Percentiles rank a stretch among this genome's conserved stretches.
Conservation (phyloP, 1,140 invertebrate genomes). For the Eueides isabella region DNA sequence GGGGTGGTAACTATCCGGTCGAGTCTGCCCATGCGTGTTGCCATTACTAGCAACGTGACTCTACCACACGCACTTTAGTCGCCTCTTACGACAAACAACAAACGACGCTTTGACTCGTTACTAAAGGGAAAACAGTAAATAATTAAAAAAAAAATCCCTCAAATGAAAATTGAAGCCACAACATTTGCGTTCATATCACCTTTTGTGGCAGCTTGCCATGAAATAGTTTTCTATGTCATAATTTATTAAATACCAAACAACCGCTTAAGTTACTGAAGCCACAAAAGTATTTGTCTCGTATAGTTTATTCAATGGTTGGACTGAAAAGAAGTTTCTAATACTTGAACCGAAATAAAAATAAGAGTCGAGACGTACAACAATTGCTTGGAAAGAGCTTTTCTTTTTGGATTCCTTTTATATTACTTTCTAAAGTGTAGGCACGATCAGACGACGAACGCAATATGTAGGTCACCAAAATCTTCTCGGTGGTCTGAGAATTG, state of each 20-base stretch:
- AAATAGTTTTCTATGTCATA: too few species aligned
- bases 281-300: not conserved
- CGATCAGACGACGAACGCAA: not conserved
- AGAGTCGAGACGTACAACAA: not conserved
- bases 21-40: too few species aligned
- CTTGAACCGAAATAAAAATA: not conserved
- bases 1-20: too few species aligned
- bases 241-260: not conserved
- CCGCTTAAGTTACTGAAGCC: not conserved
- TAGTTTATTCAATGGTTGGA: not conserved
- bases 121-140: too few species aligned
- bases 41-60: too few species aligned
- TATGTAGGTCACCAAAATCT: not conserved
- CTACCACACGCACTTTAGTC: too few species aligned
- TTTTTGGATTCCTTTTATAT: slow-evolving; percentile 10
- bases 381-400: slow-evolving; percentile 6
- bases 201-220: too few species aligned
- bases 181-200: too few species aligned
- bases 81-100: too few species aligned
- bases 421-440: slow-evolving; percentile 7
- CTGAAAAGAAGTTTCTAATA: slow-evolving; percentile 4
- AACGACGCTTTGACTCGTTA: too few species aligned
- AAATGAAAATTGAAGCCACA: too few species aligned
- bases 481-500: not conserved
- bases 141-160: too few species aligned